These are phyloP conservation scores for Cuniculus paca DNA, from an alignment of 2,797 vertebrate species.

Conservation along the genomic window DNA sequence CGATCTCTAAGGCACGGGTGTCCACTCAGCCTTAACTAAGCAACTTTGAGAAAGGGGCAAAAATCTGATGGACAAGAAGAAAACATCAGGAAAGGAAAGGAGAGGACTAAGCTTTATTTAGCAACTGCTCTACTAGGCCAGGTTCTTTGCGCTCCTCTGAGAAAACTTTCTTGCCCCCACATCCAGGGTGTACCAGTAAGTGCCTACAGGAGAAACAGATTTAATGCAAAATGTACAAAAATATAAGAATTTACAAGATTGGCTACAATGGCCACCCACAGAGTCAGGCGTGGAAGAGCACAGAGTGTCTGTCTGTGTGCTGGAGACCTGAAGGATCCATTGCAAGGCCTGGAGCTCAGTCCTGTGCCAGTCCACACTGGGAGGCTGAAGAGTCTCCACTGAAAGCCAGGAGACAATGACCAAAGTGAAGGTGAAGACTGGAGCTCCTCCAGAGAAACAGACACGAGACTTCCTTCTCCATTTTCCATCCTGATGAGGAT, in stretches of 20 bases:
- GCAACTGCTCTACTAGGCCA: background rate
- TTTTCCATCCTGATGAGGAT: background rate
- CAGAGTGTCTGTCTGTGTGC: background rate
- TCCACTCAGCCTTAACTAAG: background rate
- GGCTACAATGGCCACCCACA: background rate
- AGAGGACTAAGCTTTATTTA: fast-evolving
- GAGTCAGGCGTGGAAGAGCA: background rate
- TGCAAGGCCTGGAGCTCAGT: background rate
- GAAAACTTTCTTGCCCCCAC: background rate
- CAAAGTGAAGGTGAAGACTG: background rate
- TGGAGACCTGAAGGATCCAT: background rate
- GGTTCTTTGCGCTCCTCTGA: background rate
- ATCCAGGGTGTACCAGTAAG: background rate
- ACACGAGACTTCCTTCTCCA: background rate
- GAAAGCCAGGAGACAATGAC: background rate
- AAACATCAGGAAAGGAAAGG: background rate
- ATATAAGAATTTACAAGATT: background rate
- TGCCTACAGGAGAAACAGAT: background rate
- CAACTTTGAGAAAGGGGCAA: background rate
- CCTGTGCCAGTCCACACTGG: background rate
- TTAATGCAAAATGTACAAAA: background rate
- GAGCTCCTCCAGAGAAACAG: background rate
- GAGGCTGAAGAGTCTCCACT: background rate
- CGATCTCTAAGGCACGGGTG: fast-evolving
- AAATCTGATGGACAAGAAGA: background rate